phyloP scores from a whole-genome alignment of 2,888 invertebrate species.

The Ochropleura plecta region DNA sequence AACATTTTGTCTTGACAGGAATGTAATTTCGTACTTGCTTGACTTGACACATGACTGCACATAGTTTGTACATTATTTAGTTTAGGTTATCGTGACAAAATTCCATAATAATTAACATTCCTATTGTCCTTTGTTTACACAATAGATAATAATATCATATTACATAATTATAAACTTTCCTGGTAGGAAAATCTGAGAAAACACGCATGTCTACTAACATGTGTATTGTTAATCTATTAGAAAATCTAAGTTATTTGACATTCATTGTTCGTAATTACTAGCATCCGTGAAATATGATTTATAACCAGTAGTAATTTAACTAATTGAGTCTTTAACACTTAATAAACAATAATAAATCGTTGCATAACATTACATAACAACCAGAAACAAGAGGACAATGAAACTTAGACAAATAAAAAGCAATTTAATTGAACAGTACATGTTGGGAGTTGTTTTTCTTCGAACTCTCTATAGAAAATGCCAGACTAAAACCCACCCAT shows the following conservation, averaged over 20 bases:
- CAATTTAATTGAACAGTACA: no score
- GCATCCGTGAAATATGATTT: slow-evolving; percentile 14
- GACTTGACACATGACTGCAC: neutral
- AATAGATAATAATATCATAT: slow-evolving; percentile 22
- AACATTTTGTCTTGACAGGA: no score
- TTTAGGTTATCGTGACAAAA: neutral
- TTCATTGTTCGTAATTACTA: neutral
- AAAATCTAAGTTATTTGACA: slow-evolving; percentile 10
- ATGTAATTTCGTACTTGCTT: neutral
- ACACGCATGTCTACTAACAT: neutral
- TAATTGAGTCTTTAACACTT: slow-evolving; percentile 17
- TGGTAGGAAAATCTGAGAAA: slow-evolving; percentile 29
- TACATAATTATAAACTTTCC: slow-evolving; percentile 36
- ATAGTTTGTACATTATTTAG: neutral
- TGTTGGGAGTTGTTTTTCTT: no score
- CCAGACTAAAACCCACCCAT: no score
- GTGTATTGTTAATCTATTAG: neutral
- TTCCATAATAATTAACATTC: slow-evolving; percentile 6
- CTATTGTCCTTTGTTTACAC: slow-evolving; percentile 1
- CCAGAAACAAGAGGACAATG: neutral
- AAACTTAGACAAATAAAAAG: neutral
- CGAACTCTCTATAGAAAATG: no score
- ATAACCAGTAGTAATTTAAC: slow-evolving; percentile 10
- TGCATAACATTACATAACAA: neutral
- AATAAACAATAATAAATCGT: neutral